Evolutionary conservation across 1,140 invertebrate genomes (phyloP), one percentile per base, ranked within the genome.

Genomic region (Sycobia sp.): DNA sequence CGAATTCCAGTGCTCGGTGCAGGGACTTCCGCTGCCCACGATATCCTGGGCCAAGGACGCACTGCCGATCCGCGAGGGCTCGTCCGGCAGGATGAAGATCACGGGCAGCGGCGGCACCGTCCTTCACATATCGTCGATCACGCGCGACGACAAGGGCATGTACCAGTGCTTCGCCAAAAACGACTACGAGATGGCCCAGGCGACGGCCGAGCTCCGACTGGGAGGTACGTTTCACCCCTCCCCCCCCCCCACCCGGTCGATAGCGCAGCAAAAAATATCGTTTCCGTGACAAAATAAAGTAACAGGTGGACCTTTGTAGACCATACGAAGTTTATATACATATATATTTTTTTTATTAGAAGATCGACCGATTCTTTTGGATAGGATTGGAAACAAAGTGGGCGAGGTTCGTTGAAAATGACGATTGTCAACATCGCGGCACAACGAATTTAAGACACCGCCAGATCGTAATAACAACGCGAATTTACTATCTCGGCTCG

Each of bases 101-200:
- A 71, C 69, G 3, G 79, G 76, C 3, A 72, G 71, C 50, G 73
- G 72, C 41, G 80, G 77, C 13, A 77, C 76, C 14, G 73, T 69
- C 36, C 68, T 82, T 14, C 77, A 73, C 69, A 87, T 95, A 67
- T 84, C 85, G 23, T 85, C 88, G 13, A 85, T 93, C 14, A 87
- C 88, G 23, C 87, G 89, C 65, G 87, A 91, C 50, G 92, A 95
- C 76, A 85, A 90, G 62, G 93, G 93, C 4, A 90, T 94, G 85
- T 97, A 95, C 80, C 93, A 95, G 69, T 97, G 95, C 76, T 90
- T 94, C 65, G 92, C 91, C 3, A 89, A 86, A 67, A 93, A 94
- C 69, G 90, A 93, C 61, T 91, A 89, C 76, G 91, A 94, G 72
- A 91, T 94, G 81, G 90, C 89, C 20, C 91, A 94, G 73, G 91